Evolutionary conservation across 2,797 vertebrate genomes (phyloP), one percentile per base, ranked within the genome.

Genomic region (Merluccius polli): DNA sequence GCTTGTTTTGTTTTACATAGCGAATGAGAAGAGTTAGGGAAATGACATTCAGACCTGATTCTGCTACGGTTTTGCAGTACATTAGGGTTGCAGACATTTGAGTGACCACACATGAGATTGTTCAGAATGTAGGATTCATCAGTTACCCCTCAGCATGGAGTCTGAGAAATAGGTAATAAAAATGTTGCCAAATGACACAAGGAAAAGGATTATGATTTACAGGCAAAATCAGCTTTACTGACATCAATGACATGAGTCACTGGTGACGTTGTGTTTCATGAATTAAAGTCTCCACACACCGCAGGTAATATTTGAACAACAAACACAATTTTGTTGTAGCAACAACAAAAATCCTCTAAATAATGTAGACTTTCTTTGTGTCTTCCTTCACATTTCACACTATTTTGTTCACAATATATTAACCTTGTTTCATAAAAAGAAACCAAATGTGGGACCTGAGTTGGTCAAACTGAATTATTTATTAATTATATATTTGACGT

Each of bases 361-460:
- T 91, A 83, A 79, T 82, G 82, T 84, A 84, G 86, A 82, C 76
- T n/a, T n/a, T n/a, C n/a, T n/a, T n/a, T n/a, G n/a, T n/a, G n/a
- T n/a, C 84, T 73, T 75, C 74, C 86, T 90, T 86, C 80, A 29
- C 41, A 81, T 79, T 82, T 80, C 82, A 79, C 75, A 74, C 72
- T 75, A 75, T 81, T 79, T 79, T 77, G 76, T 33, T 71, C 73
- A 77, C 76, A 75, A 73, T 83, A 78, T 78, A 80, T 78, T 24
- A 16, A 16, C 65, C 44, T 76, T 69, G 36, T 75, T 78, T 76
- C 36, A 32, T 77, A 81, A 71, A 76, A 24, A 73, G 15, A 76
- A 21, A 63, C 69, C 80, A 71, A 29, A 59, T 52, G 73, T 70
- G 63, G 73, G 67, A 59, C 35, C 33, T 44, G 48, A 74, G 70